Evolutionary conservation across 2,113 vertebrate genomes (phyloP), one percentile per base, ranked within the genome.

Genomic region (Xyrauchen texanus): DNA sequence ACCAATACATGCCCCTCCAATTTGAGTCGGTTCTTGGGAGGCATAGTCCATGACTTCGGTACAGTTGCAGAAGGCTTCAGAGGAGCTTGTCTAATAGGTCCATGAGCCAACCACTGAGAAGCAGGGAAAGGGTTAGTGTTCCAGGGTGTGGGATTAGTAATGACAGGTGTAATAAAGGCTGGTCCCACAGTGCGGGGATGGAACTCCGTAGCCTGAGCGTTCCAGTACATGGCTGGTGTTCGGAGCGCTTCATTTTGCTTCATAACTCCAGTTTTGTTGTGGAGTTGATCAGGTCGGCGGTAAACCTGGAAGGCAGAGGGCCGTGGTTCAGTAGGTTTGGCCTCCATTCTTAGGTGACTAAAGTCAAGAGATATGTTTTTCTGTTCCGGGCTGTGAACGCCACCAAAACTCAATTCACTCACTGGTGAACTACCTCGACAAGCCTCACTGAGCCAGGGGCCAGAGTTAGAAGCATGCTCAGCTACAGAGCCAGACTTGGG

Each of bases 1-100:
- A 99, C 91, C 57, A 99, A 93, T 34, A 97, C 91, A 83, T 90
- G 93, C 78, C 96, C 95, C 78, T 93, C 74, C 12, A 96, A 89
- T 51, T 74, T 88, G 63, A 93, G 91, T 82, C 92, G 93, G 89
- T 85, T 95, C 55, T 89, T 80, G 7, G 83, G 85, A 85, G 78
- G 80, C 83, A 83, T 79, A 67, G 88, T 88, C 95, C 94, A 94
- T 58, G 91, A 90, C 83, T 91, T 93, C 4, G 91, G 91, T 84
- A 92, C 82, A 75, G 92, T 93, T 66, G 89, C 85, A 81, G 88
- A 87, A 81, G 88, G 87, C 83, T 85, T 93, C 81, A 90, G 90
- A 62, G 88, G 88, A 8, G 88, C 90, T 68, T 82, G 89, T 81
- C 85, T 87, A 58, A 88, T 81, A 4, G 84, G 62, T 16, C 60